Conservation (phyloP, 2,113 vertebrate species). For the Phyllostomus hastatus region DNA sequence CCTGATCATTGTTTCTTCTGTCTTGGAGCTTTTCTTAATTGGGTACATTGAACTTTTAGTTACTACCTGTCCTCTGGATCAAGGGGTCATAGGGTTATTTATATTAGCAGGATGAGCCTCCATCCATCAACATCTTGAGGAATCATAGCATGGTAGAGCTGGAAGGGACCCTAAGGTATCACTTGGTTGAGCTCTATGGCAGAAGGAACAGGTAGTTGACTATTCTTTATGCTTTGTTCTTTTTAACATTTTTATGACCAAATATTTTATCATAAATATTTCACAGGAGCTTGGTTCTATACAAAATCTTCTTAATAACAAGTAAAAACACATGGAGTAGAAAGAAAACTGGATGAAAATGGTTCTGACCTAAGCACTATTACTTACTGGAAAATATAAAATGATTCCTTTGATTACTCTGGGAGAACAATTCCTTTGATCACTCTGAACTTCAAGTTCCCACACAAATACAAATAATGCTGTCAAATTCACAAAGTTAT, state of each 20-base stretch:
- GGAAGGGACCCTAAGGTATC: constrained; percentile 44
- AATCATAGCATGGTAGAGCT: not conserved
- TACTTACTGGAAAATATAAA: not conserved
- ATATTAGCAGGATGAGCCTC: constrained; percentile 43
- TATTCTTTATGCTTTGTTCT: constrained; percentile 20
- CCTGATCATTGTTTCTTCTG: not conserved
- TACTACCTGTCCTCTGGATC: constrained; percentile 27
- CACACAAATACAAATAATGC: not conserved
- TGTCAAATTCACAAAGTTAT: not conserved
- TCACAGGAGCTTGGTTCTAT: not conserved
- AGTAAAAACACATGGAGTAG: not conserved
- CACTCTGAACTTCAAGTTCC: not conserved
- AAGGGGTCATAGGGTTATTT: constrained; percentile 56
- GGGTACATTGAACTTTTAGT: constrained; percentile 40
- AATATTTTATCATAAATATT: constrained; percentile 38
- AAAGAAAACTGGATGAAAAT: constrained; percentile 28
- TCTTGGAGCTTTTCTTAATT: constrained; percentile 35
- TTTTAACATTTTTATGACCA: constrained; percentile 28
- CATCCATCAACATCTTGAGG: constrained; percentile 42
- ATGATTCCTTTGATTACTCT: not conserved
- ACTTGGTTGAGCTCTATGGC: constrained; percentile 40
- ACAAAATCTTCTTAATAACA: not conserved
- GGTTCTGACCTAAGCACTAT: not conserved
- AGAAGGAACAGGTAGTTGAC: constrained; percentile 59
- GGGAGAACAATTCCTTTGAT: not conserved